Evolutionary conservation across 1,140 invertebrate species (phyloP), one percentile per base, ranked within the genome.

Genomic region (Vollenhovia emeryi): DNA sequence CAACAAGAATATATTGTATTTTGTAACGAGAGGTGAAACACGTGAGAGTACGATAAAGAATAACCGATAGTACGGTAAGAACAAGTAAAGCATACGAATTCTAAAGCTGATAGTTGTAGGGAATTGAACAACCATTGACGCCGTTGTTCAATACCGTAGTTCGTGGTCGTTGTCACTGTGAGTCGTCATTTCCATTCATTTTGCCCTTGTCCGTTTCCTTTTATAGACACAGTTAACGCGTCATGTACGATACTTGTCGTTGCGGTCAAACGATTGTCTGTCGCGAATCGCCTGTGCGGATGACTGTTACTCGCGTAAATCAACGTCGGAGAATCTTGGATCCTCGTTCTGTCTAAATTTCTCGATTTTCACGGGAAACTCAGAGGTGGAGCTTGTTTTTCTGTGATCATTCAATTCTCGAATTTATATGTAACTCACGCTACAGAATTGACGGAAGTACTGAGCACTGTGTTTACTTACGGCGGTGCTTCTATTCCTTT

Each of bases 61-160:
- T 88, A 91, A 91, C 50, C 84, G 43, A 89, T 92, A 91, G 89
- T 91, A 93, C 52, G 86, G 87, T 93, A 94, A 93, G 93, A 90
- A 93, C 86, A 92, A 94, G 93, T 94, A 94, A 94, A 94, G 93
- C 93, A 94, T 94, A 94, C 92, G 91, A 94, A 94, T 94, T 94
- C 93, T 94, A 94, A 94, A 94, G 93, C 92, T 93, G 92, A 92
- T 94, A 94, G 93, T 90, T 93, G 91, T 94, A 94, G 93, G 73
- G 86, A 90, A 88, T 91, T 91, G 92, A 92, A 92, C 92, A 87
- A 91, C 86, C 68, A 84, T 89, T 74, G 62, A 90, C 60, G 84
- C 66, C 60, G 90, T 93, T 92, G 91, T 92, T 93, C 92, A 91
- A 92, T 92, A 68, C 84, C 78, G 87, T 93, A 93, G 91, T 91